These are phyloP conservation scores for Myotis myotis DNA, from an alignment of 2,797 vertebrate genomes.

Conservation along the genomic window DNA sequence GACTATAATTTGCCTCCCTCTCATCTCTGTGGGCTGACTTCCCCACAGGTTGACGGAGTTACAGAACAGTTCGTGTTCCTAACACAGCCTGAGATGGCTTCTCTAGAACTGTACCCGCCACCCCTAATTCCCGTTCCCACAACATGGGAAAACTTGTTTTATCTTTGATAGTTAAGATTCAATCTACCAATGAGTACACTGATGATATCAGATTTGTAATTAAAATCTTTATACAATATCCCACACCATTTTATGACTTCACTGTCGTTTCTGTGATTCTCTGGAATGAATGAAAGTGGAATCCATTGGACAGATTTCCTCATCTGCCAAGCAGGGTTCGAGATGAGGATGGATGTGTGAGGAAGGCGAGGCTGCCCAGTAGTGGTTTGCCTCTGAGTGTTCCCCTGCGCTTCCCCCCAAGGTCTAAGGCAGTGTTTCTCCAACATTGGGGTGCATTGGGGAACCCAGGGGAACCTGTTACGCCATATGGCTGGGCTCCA, in stretches of 20 bases:
- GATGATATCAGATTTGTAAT: not conserved
- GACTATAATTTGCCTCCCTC: not conserved
- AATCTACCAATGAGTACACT: not conserved
- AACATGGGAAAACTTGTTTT: not conserved
- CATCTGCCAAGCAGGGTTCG: not conserved
- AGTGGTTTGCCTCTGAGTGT: not conserved
- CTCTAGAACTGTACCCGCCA: not conserved
- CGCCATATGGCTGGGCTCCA: not conserved
- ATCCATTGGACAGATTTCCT: not conserved
- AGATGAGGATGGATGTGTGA: not conserved
- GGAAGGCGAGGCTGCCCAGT: not conserved
- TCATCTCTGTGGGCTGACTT: not conserved
- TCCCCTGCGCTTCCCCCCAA: not conserved
- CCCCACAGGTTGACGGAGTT: not conserved
- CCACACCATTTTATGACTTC: not conserved
- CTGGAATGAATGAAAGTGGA: not conserved
- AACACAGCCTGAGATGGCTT: not conserved
- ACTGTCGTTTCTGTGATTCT: not conserved
- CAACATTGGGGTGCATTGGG: not conserved
- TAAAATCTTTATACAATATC: not conserved
- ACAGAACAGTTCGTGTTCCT: not conserved
- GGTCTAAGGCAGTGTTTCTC: not conserved
- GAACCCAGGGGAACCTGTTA: not conserved
- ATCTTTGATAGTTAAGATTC: constrained; percentile 9
- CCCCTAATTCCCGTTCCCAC: constrained; percentile 4